Base-by-base conservation (phyloP, 2,888 invertebrate genomes). In the Cephus rjabovi region DNA sequence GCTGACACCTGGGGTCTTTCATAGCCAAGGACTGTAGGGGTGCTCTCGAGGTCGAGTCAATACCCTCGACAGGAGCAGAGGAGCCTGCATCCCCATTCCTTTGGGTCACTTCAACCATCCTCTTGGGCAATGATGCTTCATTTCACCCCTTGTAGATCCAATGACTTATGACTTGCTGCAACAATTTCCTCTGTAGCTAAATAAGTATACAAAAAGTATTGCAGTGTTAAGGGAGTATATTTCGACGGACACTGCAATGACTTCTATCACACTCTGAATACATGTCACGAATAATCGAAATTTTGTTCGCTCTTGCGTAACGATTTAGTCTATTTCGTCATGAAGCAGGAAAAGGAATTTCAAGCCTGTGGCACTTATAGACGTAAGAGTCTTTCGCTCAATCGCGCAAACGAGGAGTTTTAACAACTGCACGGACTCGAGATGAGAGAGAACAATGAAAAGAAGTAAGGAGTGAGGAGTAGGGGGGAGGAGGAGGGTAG, bases 1-100 rank as follows among this genome's bases (percentile, higher is more conserved):
- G 33, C 30, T 75, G 76, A 79, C 86, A 86, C 85, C 86, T 86
- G 86, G 82, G 84, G 56, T 77, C 79, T 34, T 74, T 69, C 34
- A 6, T 15, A 56, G 56, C 35, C 12, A 56, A 56, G 56, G 23
- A 15, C 23, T 56, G 2, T 56, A 56, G 56, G 56, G 56, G 23
- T 56, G 23, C 23, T 56, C 56, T 56, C 23, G 23, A 56, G 56
- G 23, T 56, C 56, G 56, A 56, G 56, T 56, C 56, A 56, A 56
- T 56, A 56, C 56, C 56, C 56, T 56, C 56, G 23, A 56, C 56
- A 23, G 23, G 9, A 56, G 9, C 23, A 23, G 23, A 23, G 56
- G 56, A 56, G 15, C 23, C 40, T 56, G 15, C 23, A 56, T 23
- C 56, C 23, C 56, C 9, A 56, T 56, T 56, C 6, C 56, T 56